Evolutionary conservation across 2,797 vertebrate species (phyloP).

Genomic region (Pangasius larnaudii): DNA sequence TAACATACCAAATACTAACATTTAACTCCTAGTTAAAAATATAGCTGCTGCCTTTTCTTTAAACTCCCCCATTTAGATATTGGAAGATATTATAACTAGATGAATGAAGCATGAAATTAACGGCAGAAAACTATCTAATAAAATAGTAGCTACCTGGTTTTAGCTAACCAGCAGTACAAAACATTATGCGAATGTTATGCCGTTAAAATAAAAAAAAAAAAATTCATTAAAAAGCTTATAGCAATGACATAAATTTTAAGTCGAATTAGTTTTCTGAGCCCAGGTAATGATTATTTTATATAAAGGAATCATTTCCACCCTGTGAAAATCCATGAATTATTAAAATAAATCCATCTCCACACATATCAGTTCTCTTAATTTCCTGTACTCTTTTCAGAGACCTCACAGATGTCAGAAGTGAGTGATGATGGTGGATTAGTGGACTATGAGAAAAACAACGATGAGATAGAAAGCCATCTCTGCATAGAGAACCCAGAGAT

Average conservation of each 20-base stretch:
- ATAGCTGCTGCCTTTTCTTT: neutral
- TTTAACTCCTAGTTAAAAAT: neutral
- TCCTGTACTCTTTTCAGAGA: constrained; percentile 29
- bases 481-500: constrained; percentile 23
- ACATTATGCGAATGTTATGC: neutral
- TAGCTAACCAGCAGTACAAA: neutral
- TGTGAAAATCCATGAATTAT: neutral
- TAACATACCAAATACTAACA: neutral
- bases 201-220: too few relatives aligned
- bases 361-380: neutral
- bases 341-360: neutral
- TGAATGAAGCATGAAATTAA: neutral
- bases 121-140: neutral
- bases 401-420: constrained; percentile 10
- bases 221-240: neutral
- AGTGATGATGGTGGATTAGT: neutral
- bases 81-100: neutral
- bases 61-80: neutral
- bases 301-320: neutral
- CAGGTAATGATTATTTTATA: neutral
- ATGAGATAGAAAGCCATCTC: neutral
- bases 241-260: neutral
- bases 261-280: neutral
- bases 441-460: constrained; percentile 2
- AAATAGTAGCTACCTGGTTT: neutral